Conservation (phyloP, 2,888 invertebrate species). For the Drosophila atripex region DNA sequence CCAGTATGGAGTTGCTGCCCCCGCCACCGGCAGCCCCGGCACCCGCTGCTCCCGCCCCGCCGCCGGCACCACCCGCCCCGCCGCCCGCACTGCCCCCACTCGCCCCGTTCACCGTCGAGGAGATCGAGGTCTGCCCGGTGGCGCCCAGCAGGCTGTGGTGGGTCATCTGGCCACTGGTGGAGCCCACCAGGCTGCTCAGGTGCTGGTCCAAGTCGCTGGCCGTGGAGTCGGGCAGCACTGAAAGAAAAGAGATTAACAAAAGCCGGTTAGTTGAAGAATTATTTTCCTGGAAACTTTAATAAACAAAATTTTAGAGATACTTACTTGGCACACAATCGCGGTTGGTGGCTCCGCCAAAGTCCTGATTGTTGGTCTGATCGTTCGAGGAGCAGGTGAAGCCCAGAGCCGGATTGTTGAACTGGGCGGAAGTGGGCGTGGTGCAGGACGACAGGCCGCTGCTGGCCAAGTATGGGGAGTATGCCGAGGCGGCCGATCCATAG, state of each 20-base stretch:
- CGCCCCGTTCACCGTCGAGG: slow-evolving; percentile 81
- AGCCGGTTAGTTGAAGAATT: not conserved
- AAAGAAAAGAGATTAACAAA: not conserved
- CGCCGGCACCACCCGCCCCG: slow-evolving; percentile 50
- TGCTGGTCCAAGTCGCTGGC: slow-evolving; percentile 90
- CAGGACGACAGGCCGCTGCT: slow-evolving; percentile 89
- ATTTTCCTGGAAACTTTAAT: not conserved
- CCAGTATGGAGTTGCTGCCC: slow-evolving; percentile 85
- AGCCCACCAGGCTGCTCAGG: slow-evolving; percentile 87
- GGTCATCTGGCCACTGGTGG: slow-evolving; percentile 85
- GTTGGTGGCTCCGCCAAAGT: slow-evolving; percentile 86
- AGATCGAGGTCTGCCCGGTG: slow-evolving; percentile 84
- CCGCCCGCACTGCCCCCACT: slow-evolving; percentile 59
- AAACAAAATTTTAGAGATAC: slow-evolving; percentile 41
- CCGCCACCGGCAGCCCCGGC: slow-evolving; percentile 53
- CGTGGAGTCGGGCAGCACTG: slow-evolving; percentile 91
- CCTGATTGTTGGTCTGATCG: slow-evolving; percentile 86
- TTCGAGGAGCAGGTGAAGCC: slow-evolving; percentile 89
- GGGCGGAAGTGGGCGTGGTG: slow-evolving; percentile 88
- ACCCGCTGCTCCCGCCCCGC: slow-evolving; percentile 48
- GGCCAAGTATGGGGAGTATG: slow-evolving; percentile 93
- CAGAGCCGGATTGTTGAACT: slow-evolving; percentile 90
- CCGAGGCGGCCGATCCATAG: slow-evolving; percentile 92
- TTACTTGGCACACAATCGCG: slow-evolving; percentile 85
- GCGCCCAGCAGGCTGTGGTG: slow-evolving; percentile 84